Evolutionary conservation across 2,888 invertebrate species (phyloP).

Genomic region (Hanleya hanleyi): DNA sequence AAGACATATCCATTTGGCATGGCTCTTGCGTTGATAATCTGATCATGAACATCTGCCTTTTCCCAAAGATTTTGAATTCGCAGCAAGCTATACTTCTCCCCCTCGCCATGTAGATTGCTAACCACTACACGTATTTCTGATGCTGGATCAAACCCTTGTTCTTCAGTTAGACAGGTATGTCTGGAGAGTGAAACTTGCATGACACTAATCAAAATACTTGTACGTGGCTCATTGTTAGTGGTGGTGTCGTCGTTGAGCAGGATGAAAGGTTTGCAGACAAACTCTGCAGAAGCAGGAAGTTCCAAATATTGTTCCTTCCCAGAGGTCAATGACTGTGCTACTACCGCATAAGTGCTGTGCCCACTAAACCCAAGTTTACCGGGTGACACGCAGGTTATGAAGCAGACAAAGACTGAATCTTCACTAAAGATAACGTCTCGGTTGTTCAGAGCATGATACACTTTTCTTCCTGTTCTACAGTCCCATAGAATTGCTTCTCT

Average conservation of each 20-base stretch:
- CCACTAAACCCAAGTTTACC: no score
- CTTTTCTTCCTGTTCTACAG: conserved; percentile 42
- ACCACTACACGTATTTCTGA: no score
- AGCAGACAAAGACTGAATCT: conserved; percentile 40
- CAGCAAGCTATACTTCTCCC: conserved; percentile 29
- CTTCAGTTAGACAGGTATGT: no score
- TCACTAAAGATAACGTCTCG: conserved; percentile 51
- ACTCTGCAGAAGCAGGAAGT: conserved; percentile 49
- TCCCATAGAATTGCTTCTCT: conserved; percentile 61
- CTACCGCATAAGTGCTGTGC: neutral
- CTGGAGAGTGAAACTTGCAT: no score
- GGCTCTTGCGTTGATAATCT: conserved; percentile 45
- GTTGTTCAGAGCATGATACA: conserved; percentile 39
- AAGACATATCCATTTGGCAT: conserved; percentile 42
- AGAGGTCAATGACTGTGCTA: neutral
- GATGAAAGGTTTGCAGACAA: conserved; percentile 48
- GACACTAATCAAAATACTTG: no score
- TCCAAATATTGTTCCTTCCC: conserved; percentile 24
- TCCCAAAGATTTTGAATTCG: conserved; percentile 44
- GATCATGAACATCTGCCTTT: conserved; percentile 40
- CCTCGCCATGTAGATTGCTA: no score
- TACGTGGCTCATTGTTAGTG: no score
- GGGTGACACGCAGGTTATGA: conserved; percentile 50
- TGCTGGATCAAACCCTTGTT: no score
- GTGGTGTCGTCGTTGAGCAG: neutral